Base-by-base conservation (phyloP, 2,888 invertebrate genomes). In the Homarus gammarus region DNA sequence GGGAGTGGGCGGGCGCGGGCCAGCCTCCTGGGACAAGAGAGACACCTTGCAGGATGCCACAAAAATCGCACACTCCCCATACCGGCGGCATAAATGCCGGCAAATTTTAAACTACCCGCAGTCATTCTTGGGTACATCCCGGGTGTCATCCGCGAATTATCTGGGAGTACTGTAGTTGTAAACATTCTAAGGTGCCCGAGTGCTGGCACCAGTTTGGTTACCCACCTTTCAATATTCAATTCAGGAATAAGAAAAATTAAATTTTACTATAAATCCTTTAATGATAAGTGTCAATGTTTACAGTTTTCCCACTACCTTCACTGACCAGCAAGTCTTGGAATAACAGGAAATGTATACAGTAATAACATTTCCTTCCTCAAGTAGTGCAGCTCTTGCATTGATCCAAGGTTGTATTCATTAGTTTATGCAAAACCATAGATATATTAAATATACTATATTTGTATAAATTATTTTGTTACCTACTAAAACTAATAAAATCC, bases 401-500 rank as follows among this genome's bases (percentile, higher is more conserved):
- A 27, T 64, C 64, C 6, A 27, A n/a, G 22, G n/a, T 64, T 12
- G 5, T 44, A 12, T 12, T 27, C 64, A 64, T 64, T 64, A 64
- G 22, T 64, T 22, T 64, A 27, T 64, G 64, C 64, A 64, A 27
- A 27, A 27, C 10, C n/a, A 27, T 64, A 27, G n/a, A 1, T 64
- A 64, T 64, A 64, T 64, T 64, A 64, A 64, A 64, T 64, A 64
- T n/a, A n/a, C n/a, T n/a, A n/a, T 64, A 64, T 64, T 64, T 64
- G n/a, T 64, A 64, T 56, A 56, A 56, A 56, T 64, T 64, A 64
- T n/a, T 64, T 3, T 64, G 64, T n/a, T 27, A 27, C 5, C 22
- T 22, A 15, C 56, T 64, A 64, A 64, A 64, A 22, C 64, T 56
- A 64, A 64, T 64, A 64, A 64, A 64, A 64, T 64, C 27, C 64